A percentile compares a stretch with the other conserved stretches of the same genome.
These are phyloP conservation scores for Sturnira hondurensis DNA, from an alignment of 2,113 vertebrate species.

Conservation along the genomic window DNA sequence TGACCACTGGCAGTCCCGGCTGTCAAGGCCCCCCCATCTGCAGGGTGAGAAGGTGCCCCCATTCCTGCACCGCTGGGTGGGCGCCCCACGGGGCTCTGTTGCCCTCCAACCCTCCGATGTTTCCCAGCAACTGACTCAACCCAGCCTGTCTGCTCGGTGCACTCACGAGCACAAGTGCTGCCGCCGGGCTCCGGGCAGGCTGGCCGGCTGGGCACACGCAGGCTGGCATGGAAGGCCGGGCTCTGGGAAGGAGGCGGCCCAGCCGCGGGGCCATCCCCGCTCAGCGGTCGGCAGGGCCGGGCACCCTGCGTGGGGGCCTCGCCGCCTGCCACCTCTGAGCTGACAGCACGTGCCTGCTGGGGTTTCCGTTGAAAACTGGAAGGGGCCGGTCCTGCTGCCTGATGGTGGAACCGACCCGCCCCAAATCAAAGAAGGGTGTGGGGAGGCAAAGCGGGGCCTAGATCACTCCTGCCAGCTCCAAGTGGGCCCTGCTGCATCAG, in stretches of 20 bases:
- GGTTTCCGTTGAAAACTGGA: background rate
- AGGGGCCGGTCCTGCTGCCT: background rate
- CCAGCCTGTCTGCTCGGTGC: conserved; percentile 78
- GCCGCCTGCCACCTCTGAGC: background rate
- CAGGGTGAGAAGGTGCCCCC: background rate
- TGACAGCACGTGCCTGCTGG: background rate
- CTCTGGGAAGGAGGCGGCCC: background rate
- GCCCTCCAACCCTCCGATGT: conserved; percentile 71
- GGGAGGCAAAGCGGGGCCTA: accelerated
- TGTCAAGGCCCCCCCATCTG: accelerated
- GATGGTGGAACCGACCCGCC: background rate
- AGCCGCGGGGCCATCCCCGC: background rate
- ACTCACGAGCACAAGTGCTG: conserved; percentile 65
- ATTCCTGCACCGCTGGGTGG: conserved; percentile 67
- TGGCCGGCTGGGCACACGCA: conserved; percentile 39
- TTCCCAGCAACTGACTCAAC: conserved; percentile 78
- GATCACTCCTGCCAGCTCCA: background rate
- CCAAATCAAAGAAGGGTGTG: background rate
- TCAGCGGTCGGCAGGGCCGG: accelerated
- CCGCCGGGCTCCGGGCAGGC: conserved; percentile 57
- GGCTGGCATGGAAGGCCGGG: background rate
- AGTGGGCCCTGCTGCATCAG: too few species aligned
- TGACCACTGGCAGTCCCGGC: background rate
- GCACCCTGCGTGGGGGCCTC: accelerated
- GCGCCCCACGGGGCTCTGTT: background rate